Conservation (phyloP, 2,888 invertebrate genomes). For the Chloroclysta siterata region DNA sequence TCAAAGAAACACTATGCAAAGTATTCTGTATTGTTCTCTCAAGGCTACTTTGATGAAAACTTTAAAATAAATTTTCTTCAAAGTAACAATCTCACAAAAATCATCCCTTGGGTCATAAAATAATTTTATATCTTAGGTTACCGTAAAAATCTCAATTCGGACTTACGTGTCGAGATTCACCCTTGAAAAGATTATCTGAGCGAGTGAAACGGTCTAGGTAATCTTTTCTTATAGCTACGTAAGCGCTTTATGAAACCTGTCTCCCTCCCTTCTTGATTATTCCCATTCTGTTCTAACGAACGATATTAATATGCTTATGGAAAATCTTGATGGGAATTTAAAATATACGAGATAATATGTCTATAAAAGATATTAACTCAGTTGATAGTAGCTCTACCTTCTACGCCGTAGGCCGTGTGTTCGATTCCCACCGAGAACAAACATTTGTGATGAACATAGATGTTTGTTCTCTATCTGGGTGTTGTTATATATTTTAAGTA, state of each 20-base stretch:
- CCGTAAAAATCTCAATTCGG: slow-evolving; percentile 32
- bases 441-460: too few relatives aligned
- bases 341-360: neutral
- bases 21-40: slow-evolving; percentile 20
- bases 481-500: too few relatives aligned
- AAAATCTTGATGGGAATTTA: slow-evolving; percentile 9
- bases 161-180: slow-evolving; percentile 30
- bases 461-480: too few relatives aligned
- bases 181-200: slow-evolving; percentile 32
- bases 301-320: slow-evolving; percentile 19
- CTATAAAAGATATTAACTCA: too few relatives aligned
- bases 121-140: slow-evolving; percentile 18
- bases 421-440: too few relatives aligned
- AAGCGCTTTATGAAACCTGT: slow-evolving; percentile 34
- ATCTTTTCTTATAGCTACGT: slow-evolving; percentile 39
- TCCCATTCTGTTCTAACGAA: slow-evolving; percentile 26
- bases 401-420: too few relatives aligned
- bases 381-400: too few relatives aligned
- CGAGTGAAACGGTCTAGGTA: slow-evolving; percentile 35
- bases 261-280: slow-evolving; percentile 29
- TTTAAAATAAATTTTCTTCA: slow-evolving; percentile 16
- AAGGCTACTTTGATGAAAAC: slow-evolving; percentile 15
- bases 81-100: slow-evolving; percentile 14
- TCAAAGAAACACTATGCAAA: slow-evolving; percentile 23
- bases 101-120: slow-evolving; percentile 11